phyloP scores from a whole-genome alignment of 2,888 invertebrate species.

The Amiota communis region DNA sequence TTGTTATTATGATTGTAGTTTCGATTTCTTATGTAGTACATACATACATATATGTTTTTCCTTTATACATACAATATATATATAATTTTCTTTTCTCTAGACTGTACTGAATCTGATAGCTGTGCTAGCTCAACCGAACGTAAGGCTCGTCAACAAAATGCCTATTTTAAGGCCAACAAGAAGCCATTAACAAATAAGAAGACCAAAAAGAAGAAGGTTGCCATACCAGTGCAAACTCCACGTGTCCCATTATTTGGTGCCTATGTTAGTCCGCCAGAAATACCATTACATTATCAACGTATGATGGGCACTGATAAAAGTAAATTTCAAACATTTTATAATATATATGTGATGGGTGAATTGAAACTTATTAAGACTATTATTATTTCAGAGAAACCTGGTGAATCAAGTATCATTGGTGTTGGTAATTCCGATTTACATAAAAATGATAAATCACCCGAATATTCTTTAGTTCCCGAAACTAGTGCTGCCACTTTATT shows the following conservation, averaged over 20 bases:
- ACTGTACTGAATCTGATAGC: constrained; percentile 91
- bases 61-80: neutral
- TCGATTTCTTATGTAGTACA: neutral
- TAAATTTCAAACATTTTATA: neutral
- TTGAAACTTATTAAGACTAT: neutral
- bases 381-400: constrained; percentile 56
- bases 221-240: constrained; percentile 89
- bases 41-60: neutral
- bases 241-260: constrained; percentile 83
- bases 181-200: constrained; percentile 82
- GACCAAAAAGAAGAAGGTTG: constrained; percentile 82
- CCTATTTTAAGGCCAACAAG: constrained; percentile 79
- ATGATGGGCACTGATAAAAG: constrained; percentile 47
- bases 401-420: constrained; percentile 27
- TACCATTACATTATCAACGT: constrained; percentile 76
- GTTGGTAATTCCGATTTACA: constrained; percentile 56
- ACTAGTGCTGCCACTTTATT: constrained; percentile 51
- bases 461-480: constrained; percentile 67
- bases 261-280: constrained; percentile 79
- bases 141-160: constrained; percentile 77
- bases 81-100: constrained; percentile 39
- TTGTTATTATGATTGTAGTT: too few relatives aligned
- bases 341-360: too few relatives aligned
- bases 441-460: constrained; percentile 66
- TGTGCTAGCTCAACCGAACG: constrained; percentile 77